Conservation (phyloP, 2,797 vertebrate genomes). For the Halcyon leucocephala region DNA sequence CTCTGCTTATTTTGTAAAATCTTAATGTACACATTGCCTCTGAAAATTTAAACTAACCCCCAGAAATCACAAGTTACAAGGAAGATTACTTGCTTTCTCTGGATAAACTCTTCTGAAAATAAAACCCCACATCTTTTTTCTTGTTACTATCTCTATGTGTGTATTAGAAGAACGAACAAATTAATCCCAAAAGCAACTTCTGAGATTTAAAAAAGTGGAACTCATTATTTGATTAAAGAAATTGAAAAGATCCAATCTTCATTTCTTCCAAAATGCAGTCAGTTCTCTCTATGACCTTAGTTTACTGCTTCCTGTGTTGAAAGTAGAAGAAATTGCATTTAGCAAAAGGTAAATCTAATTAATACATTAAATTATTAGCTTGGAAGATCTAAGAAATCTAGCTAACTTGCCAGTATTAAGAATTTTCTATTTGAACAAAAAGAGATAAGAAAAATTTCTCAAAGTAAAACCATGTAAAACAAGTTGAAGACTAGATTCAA, state of each 20-base stretch:
- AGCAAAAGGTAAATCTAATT: neutral
- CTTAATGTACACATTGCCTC: neutral
- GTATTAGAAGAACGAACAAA: neutral
- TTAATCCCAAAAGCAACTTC: neutral
- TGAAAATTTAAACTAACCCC: neutral
- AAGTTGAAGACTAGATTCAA: neutral
- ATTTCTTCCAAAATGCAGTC: neutral
- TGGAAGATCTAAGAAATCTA: neutral
- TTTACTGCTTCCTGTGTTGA: neutral
- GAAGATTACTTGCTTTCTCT: neutral
- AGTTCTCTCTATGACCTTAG: neutral
- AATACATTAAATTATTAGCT: neutral
- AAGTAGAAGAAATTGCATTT: neutral
- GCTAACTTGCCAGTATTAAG: neutral
- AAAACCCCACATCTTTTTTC: neutral
- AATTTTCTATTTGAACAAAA: neutral
- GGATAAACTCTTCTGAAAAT: neutral
- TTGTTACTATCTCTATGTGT: neutral
- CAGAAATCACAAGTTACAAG: neutral
- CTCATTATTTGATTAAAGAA: neutral
- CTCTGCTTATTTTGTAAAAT: neutral
- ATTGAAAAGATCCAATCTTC: neutral
- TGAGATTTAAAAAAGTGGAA: neutral
- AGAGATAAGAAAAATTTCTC: neutral
- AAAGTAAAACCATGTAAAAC: neutral